Conservation (phyloP, 2,797 vertebrate species). For the Nannoperca australis region DNA sequence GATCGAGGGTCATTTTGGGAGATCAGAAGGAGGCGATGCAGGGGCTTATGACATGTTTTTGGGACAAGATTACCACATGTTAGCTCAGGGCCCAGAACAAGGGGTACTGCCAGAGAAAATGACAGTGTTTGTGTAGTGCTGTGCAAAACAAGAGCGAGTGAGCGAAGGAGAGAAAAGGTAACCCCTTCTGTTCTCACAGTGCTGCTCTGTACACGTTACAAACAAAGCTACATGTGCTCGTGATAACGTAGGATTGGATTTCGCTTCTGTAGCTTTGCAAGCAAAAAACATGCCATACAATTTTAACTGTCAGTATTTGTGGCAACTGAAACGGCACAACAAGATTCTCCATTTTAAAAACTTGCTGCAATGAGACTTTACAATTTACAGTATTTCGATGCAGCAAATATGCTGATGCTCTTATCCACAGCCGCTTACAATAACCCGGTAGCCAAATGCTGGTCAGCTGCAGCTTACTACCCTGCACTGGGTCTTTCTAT, state of each 20-base stretch:
- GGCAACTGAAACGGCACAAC: background rate
- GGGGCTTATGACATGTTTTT: constrained; percentile 62
- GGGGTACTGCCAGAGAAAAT: constrained; percentile 63
- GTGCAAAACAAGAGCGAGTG: constrained; percentile 6
- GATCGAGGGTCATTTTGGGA: constrained; percentile 64
- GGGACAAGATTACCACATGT: constrained; percentile 69
- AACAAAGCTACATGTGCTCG: background rate
- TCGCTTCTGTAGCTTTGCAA: background rate
- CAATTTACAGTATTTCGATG: background rate
- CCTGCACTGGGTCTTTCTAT: background rate
- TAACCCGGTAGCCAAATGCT: constrained; percentile 13
- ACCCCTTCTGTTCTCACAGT: background rate
- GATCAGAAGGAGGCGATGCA: constrained; percentile 50
- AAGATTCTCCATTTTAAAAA: constrained; percentile 4
- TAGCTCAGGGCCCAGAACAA: constrained; percentile 59
- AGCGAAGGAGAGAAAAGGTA: background rate
- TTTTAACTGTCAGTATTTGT: background rate
- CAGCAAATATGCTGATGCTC: constrained; percentile 19
- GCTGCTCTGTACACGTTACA: background rate
- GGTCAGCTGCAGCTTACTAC: constrained; percentile 41
- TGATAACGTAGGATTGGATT: background rate
- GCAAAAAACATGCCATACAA: background rate
- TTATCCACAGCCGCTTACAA: constrained; percentile 18
- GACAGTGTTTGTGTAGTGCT: constrained; percentile 19
- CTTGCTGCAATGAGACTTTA: constrained; percentile 12